Conservation (phyloP, 2,888 invertebrate genomes). For the Meteorus cinctellus region DNA sequence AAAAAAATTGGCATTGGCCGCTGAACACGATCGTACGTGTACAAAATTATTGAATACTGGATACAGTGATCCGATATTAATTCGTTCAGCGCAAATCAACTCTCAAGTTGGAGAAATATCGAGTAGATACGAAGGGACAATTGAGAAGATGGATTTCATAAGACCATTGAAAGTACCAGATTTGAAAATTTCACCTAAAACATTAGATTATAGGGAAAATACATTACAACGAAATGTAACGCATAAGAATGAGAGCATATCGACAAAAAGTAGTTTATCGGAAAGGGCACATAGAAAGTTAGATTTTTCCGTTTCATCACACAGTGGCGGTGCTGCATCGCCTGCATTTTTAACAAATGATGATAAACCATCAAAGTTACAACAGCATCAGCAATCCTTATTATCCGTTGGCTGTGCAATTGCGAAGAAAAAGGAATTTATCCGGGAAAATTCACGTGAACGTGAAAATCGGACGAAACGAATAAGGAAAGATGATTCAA, state of each 20-base stretch:
- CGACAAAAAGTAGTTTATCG: slow-evolving; percentile 52
- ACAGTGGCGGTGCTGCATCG: background rate
- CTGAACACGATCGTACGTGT: slow-evolving; percentile 55
- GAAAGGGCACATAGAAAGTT: slow-evolving; percentile 67
- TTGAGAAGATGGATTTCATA: slow-evolving; percentile 66
- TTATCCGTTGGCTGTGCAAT: slow-evolving; percentile 62
- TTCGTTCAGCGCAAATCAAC: background rate
- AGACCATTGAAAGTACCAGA: slow-evolving; percentile 69
- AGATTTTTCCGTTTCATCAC: slow-evolving; percentile 66
- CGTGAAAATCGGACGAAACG: slow-evolving; percentile 68
- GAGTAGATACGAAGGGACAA: slow-evolving; percentile 43
- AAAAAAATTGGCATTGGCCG: slow-evolving; percentile 73
- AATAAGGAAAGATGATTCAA: slow-evolving; percentile 65
- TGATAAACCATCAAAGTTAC: slow-evolving; percentile 65
- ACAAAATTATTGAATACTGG: background rate
- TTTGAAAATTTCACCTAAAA: slow-evolving; percentile 69
- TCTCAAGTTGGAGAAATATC: background rate
- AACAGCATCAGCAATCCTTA: slow-evolving; percentile 58
- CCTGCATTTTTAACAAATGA: slow-evolving; percentile 61
- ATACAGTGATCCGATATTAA: background rate
- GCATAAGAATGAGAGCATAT: slow-evolving; percentile 56
- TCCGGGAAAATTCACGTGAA: slow-evolving; percentile 65
- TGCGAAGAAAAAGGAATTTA: slow-evolving; percentile 66
- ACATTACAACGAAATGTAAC: slow-evolving; percentile 58
- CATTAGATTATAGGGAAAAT: slow-evolving; percentile 65